Conservation (phyloP, 2,113 vertebrate species). For the Paradoxurus hermaphroditus region DNA sequence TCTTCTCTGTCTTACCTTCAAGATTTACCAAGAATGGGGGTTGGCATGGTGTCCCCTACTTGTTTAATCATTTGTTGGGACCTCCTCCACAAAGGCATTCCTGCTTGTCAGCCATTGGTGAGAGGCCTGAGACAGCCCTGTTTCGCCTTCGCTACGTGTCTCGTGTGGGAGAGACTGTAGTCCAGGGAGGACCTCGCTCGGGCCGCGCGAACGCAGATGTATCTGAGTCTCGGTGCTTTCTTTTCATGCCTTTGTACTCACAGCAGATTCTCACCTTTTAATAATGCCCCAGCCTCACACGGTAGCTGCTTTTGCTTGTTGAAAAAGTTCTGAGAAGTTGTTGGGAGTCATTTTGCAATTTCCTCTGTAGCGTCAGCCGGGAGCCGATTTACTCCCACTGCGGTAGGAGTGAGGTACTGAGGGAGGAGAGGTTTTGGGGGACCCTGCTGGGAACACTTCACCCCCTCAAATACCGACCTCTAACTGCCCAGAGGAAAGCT, state of each 20-base stretch:
- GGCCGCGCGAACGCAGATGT: rapidly evolving
- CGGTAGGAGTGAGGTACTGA: background rate
- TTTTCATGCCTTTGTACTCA: background rate
- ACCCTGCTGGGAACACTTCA: background rate
- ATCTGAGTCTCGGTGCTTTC: rapidly evolving
- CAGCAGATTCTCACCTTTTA: background rate
- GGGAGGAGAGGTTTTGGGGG: background rate
- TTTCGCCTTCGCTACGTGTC: rapidly evolving
- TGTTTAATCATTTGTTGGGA: background rate
- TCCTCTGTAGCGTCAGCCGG: background rate
- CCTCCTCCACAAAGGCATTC: background rate
- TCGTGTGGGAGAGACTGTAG: rapidly evolving
- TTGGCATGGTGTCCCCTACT: no score
- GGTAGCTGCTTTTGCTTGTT: background rate
- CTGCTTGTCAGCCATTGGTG: rapidly evolving
- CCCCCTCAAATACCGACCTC: background rate
- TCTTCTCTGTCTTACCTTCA: background rate
- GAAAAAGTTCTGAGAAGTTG: background rate
- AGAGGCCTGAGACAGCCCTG: background rate
- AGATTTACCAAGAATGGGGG: background rate
- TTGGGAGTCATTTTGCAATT: conserved; percentile 26
- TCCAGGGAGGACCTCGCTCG: background rate
- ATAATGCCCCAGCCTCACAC: background rate
- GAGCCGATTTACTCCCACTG: background rate
- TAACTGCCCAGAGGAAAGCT: background rate